Percentiles rank a stretch among this genome's conserved stretches.
phyloP scores from a whole-genome alignment of 2,113 vertebrate genomes.

The Vombatus ursinus region DNA sequence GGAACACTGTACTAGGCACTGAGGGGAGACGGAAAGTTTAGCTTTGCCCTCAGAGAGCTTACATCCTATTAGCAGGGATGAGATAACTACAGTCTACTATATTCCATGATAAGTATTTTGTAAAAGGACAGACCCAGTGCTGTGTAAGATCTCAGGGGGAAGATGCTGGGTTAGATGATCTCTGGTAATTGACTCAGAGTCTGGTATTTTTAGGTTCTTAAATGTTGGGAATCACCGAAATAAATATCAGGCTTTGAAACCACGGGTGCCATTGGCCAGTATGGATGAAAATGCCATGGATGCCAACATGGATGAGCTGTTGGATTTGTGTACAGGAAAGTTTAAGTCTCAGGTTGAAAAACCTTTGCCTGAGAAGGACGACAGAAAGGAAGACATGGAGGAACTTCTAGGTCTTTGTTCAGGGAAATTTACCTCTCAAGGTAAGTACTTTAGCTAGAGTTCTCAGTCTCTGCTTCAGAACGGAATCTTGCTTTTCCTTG shows the following conservation, averaged over 20 bases:
- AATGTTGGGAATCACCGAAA: slow-evolving; percentile 86
- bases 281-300: slow-evolving; percentile 99
- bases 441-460: slow-evolving; percentile 72
- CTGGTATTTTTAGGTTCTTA: slow-evolving; percentile 83
- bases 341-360: slow-evolving; percentile 81
- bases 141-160: background rate
- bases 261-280: slow-evolving; percentile 89
- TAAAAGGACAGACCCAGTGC: background rate
- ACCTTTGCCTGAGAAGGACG: slow-evolving; percentile 35
- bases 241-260: slow-evolving; percentile 88
- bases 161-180: background rate
- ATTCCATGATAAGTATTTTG: background rate
- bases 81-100: background rate
- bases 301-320: slow-evolving; percentile 95
- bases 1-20: background rate
- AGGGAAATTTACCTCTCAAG: slow-evolving; percentile 88
- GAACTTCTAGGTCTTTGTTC: slow-evolving; percentile 93
- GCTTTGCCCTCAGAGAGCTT: background rate
- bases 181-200: background rate
- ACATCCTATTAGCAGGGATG: background rate
- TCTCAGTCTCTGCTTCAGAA: background rate
- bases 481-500: slow-evolving; percentile 1
- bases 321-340: slow-evolving; percentile 93
- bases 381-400: slow-evolving; percentile 87
- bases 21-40: background rate